Percentiles rank a stretch among this genome's conserved stretches.
Evolutionary conservation across 1,140 invertebrate species (phyloP).

Genomic region (Diorhabda elongata): DNA sequence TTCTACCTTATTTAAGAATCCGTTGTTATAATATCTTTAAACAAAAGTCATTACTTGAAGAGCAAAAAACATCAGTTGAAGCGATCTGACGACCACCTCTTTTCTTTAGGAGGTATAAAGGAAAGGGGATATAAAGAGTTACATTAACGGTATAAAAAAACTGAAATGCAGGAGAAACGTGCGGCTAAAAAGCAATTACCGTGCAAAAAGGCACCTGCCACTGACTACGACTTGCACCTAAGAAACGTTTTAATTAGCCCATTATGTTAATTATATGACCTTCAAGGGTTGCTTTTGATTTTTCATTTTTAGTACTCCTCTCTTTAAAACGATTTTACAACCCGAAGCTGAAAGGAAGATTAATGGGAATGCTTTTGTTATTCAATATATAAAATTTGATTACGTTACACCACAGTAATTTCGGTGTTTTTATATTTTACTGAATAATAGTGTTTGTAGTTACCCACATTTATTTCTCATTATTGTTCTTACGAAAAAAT

Average conservation of each 20-base stretch:
- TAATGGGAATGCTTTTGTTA: background rate
- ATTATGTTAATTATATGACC: constrained; percentile 42
- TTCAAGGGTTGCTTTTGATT: constrained; percentile 32
- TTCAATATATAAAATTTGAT: background rate
- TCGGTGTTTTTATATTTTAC: too few species aligned
- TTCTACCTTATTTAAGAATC: too few species aligned
- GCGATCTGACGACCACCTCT: background rate
- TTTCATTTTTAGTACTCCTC: constrained; percentile 24
- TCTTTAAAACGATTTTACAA: constrained; percentile 5
- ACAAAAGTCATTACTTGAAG: constrained; percentile 13
- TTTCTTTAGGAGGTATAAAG: background rate
- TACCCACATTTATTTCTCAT: too few species aligned
- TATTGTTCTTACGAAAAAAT: too few species aligned
- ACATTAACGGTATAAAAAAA: constrained; percentile 21
- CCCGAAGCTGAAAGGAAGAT: background rate
- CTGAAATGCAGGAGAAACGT: constrained; percentile 13
- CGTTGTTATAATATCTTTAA: background rate
- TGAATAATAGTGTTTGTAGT: too few species aligned
- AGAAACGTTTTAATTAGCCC: constrained; percentile 38
- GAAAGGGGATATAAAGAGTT: constrained; percentile 20
- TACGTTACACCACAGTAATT: too few species aligned
- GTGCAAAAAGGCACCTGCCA: constrained; percentile 34
- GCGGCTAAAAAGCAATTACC: constrained; percentile 27
- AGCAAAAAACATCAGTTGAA: constrained; percentile 5
- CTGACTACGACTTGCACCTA: constrained; percentile 30